Conservation (phyloP, 2,888 invertebrate species). For the Rhagium mordax region DNA sequence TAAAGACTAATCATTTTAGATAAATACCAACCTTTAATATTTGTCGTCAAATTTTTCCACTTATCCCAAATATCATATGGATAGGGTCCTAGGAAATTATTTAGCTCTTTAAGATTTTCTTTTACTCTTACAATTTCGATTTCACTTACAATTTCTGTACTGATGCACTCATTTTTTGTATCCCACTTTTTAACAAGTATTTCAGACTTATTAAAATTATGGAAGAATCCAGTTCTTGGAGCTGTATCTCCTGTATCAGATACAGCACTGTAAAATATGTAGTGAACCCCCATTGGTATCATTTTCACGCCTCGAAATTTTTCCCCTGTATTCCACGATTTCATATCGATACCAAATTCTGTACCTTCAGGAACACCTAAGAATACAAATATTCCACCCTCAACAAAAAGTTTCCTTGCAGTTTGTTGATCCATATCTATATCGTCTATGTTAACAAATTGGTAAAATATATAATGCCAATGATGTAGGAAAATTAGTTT, state of each 20-base stretch:
- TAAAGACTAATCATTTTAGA: too few species aligned
- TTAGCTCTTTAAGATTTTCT: constrained; percentile 80
- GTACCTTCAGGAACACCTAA: constrained; percentile 91
- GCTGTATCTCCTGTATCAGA: constrained; percentile 76
- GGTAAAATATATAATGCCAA: too few species aligned
- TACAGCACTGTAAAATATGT: constrained; percentile 87
- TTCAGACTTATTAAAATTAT: constrained; percentile 87
- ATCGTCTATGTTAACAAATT: too few species aligned
- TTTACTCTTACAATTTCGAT: constrained; percentile 78
- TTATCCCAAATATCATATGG: constrained; percentile 90
- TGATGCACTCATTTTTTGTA: constrained; percentile 81
- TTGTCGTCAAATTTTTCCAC: constrained; percentile 86
- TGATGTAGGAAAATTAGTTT: too few species aligned
- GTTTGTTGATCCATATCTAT: constrained; percentile 79
- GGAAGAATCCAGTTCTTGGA: constrained; percentile 81
- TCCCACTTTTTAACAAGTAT: constrained; percentile 93
- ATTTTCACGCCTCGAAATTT: constrained; percentile 97
- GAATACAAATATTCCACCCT: constrained; percentile 88
- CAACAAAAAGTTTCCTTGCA: constrained; percentile 82
- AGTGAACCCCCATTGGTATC: constrained; percentile 98
- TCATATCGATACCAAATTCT: constrained; percentile 97
- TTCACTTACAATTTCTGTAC: constrained; percentile 76
- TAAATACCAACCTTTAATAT: constrained; percentile 80
- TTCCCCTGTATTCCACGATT: constrained; percentile 91
- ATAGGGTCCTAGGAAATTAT: constrained; percentile 89